phyloP scores from a whole-genome alignment of 2,797 vertebrate genomes.

The Mastacembelus armatus region DNA sequence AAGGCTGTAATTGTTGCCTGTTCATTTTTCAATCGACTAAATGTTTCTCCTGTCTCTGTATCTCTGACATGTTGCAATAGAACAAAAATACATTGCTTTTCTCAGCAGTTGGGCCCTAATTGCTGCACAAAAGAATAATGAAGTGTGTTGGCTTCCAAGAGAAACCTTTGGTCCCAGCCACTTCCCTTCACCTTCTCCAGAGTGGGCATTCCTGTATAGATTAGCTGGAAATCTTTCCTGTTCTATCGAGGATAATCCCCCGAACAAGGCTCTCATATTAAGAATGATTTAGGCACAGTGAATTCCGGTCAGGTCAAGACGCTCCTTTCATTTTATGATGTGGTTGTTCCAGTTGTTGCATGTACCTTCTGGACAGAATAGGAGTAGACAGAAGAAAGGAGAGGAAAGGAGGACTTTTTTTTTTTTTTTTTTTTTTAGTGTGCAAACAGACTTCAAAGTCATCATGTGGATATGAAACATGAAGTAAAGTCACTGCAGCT shows the following conservation, averaged over 20 bases:
- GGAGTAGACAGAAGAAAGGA: slow-evolving; percentile 57
- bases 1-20: no score
- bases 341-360: slow-evolving; percentile 71
- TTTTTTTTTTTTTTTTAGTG: slow-evolving; percentile 27
- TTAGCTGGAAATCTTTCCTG: slow-evolving; percentile 86
- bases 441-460: slow-evolving; percentile 76
- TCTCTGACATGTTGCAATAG: slow-evolving; percentile 17
- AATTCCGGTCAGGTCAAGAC: slow-evolving; percentile 76
- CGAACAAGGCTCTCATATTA: slow-evolving; percentile 74
- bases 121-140: slow-evolving; percentile 67
- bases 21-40: neutral
- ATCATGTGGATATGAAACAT: slow-evolving; percentile 66
- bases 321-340: slow-evolving; percentile 74
- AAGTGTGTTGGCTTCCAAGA: slow-evolving; percentile 62
- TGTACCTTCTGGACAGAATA: slow-evolving; percentile 50
- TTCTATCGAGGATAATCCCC: slow-evolving; percentile 82
- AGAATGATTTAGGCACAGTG: slow-evolving; percentile 75
- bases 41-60: neutral
- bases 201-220: slow-evolving; percentile 84
- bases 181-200: slow-evolving; percentile 79
- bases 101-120: slow-evolving; percentile 50
- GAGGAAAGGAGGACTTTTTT: slow-evolving; percentile 25
- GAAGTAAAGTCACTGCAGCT: slow-evolving; percentile 64
- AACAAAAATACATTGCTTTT: slow-evolving; percentile 48
- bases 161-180: slow-evolving; percentile 73